Evolutionary conservation across 2,888 invertebrate genomes (phyloP).

Genomic region (Netelia melanura): DNA sequence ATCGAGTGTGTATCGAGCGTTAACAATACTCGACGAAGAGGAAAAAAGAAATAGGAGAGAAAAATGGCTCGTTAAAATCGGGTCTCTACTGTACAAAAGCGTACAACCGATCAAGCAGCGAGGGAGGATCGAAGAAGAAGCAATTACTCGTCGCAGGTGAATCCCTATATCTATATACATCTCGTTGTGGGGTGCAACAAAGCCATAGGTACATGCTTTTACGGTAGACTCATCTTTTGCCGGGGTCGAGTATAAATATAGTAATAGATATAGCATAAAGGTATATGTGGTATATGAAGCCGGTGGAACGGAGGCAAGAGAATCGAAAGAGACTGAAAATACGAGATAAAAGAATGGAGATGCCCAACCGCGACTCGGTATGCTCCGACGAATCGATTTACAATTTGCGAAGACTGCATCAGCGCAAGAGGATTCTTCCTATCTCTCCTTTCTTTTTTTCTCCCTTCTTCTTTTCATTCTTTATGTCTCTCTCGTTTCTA

Average conservation of each 20-base stretch:
- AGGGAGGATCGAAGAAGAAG: slow-evolving; percentile 56
- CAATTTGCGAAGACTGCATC: slow-evolving; percentile 47
- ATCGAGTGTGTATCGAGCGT: neutral
- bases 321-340: slow-evolving; percentile 29
- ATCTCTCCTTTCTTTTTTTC: neutral
- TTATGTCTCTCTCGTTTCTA: neutral
- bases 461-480: neutral
- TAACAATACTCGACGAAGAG: neutral
- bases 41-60: neutral
- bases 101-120: slow-evolving; percentile 23
- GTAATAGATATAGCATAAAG: slow-evolving; percentile 1
- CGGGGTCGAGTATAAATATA: slow-evolving; percentile 22
- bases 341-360: slow-evolving; percentile 27
- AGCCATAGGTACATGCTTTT: slow-evolving; percentile 51
- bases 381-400: slow-evolving; percentile 57
- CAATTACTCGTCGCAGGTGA: slow-evolving; percentile 58
- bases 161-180: slow-evolving; percentile 21
- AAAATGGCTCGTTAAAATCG: neutral
- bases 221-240: slow-evolving; percentile 50
- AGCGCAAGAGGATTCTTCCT: slow-evolving; percentile 14
- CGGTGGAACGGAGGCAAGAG: neutral
- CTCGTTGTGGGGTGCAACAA: slow-evolving; percentile 46
- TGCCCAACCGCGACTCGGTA: slow-evolving; percentile 20
- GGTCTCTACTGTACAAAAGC: slow-evolving; percentile 22
- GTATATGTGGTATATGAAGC: neutral